A percentile compares a stretch with the other conserved stretches of the same genome.
Evolutionary conservation across 2,113 vertebrate genomes (phyloP).

Genomic region (Carollia perspicillata): DNA sequence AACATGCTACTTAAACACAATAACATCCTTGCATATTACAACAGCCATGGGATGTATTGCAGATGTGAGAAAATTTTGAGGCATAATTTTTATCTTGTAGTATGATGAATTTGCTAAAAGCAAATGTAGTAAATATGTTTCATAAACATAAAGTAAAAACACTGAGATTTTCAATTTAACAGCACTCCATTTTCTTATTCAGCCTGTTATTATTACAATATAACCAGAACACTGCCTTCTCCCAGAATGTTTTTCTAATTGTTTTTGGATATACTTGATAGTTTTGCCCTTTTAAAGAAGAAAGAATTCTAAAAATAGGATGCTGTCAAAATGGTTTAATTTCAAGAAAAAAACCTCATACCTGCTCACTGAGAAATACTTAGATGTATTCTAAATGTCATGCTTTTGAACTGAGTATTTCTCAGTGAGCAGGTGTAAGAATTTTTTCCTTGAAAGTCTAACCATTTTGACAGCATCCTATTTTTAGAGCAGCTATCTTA

Average conservation of each 20-base stretch:
- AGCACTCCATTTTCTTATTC: conserved; percentile 30
- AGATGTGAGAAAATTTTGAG: conserved; percentile 4
- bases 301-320: conserved; percentile 56
- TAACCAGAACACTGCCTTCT: conserved; percentile 34
- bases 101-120: neutral
- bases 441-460: neutral
- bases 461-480: neutral
- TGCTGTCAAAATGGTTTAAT: conserved; percentile 54
- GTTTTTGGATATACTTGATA: conserved; percentile 23
- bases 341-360: conserved; percentile 47
- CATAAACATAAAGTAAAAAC: conserved; percentile 34
- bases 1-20: neutral
- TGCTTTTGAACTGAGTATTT: neutral
- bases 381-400: neutral
- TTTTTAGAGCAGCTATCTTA: neutral
- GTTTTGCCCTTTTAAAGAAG: conserved; percentile 45
- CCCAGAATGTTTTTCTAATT: conserved; percentile 46
- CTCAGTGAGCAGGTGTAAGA: neutral
- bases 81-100: conserved; percentile 14
- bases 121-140: conserved; percentile 28
- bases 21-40: neutral
- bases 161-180: conserved; percentile 22
- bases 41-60: neutral
- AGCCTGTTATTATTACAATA: neutral
- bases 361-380: conserved; percentile 52